Base-by-base conservation (phyloP, 2,888 invertebrate species). In the Drosophila mettleri region DNA sequence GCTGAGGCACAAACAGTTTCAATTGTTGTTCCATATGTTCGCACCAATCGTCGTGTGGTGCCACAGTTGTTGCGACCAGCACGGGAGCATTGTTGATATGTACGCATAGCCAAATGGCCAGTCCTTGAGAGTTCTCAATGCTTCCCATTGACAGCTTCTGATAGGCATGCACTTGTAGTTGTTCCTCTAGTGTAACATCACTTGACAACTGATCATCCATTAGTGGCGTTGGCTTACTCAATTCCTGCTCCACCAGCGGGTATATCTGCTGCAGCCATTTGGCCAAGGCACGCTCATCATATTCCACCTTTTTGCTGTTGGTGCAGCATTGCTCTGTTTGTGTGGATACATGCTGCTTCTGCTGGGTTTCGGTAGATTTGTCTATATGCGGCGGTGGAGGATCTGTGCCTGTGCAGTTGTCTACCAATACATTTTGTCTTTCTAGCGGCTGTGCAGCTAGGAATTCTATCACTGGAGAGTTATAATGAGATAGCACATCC, bases 401-500 rank as follows among this genome's bases (percentile, higher is more conserved):
- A 74, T 91, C 91, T 0, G 91, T 92, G 33, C 81, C 87, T 1
- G 88, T 90, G 48, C 89, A 89, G 46, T 80, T 86, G 29, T 90
- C 82, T 7, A 91, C 90, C 27, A 90, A 79, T 10, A 89, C 88
- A 45, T 89, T 90, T 33, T 85, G 78, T 65, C 91, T 93, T 69
- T 92, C 93, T 8, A 90, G 79, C 63, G 90, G 92, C 89, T 92
- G 92, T 33, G 91, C 91, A 0, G 94, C 93, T 55, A 91, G 92
- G 86, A 93, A 94, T 52, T 93, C 94, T 20, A 93, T 91, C 58
- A 93, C 92, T 39, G 92, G 92, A 12, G 92, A 92, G 29, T 92
- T 92, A 78, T 91, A 92, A 58, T 92, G 91, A 38, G 90, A 91
- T 64, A 93, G 92, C 82, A 93, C 93, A 51, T 91, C 92, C 92